These are phyloP conservation scores for Drosophila paulistorum DNA, from an alignment of 1,140 invertebrate genomes.

Conservation along the genomic window DNA sequence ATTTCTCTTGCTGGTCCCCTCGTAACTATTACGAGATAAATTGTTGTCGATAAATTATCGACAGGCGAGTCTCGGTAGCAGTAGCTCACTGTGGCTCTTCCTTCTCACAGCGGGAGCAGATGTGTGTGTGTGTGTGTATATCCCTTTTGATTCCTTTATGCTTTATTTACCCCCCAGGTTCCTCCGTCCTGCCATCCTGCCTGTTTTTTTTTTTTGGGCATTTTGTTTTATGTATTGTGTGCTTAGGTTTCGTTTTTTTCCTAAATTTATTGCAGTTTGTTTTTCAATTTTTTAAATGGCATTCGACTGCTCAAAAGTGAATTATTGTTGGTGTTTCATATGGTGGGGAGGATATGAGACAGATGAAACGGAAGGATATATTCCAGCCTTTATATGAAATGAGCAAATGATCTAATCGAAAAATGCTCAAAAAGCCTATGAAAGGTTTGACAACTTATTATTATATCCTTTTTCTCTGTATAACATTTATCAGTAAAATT, in stretches of 20 bases:
- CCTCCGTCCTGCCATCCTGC: neutral
- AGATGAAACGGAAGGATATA: constrained; percentile 56
- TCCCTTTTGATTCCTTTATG: constrained; percentile 32
- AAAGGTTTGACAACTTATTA: no score
- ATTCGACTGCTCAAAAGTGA: constrained; percentile 47
- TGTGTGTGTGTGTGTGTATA: constrained; percentile 26
- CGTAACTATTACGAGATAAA: constrained; percentile 74
- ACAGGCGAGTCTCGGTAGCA: constrained; percentile 50
- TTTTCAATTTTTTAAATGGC: constrained; percentile 76
- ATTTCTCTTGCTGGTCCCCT: constrained; percentile 43
- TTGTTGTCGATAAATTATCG: constrained; percentile 76
- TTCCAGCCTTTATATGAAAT: constrained; percentile 3
- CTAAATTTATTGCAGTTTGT: constrained; percentile 77
- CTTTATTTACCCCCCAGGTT: constrained; percentile 15
- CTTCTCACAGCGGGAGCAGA: constrained; percentile 46
- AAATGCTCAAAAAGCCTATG: neutral
- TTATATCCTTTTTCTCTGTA: no score
- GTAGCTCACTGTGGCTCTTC: constrained; percentile 29
- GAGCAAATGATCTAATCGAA: neutral
- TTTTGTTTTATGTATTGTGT: constrained; percentile 36
- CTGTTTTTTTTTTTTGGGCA: constrained; percentile 2
- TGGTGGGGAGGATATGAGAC: constrained; percentile 26
- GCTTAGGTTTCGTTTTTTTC: constrained; percentile 43
- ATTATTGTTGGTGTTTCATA: constrained; percentile 43
- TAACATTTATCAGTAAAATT: no score